Evolutionary conservation across 1,140 invertebrate species (phyloP).

Genomic region (Megalopta genalis): DNA sequence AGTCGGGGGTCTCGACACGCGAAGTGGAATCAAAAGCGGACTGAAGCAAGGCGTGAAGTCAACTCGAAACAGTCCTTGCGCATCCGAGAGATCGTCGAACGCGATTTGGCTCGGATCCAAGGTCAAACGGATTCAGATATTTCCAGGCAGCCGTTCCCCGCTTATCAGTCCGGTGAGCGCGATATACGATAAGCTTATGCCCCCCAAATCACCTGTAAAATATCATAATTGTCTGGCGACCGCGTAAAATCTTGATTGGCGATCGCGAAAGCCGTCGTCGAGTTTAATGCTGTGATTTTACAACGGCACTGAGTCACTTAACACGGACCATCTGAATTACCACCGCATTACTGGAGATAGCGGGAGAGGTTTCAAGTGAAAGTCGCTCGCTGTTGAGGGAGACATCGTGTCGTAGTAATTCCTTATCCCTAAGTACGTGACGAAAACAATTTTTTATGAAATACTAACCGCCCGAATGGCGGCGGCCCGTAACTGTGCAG

Average conservation of each 20-base stretch:
- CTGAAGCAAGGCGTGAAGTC: slow-evolving; percentile 14
- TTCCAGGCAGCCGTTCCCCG: slow-evolving; percentile 48
- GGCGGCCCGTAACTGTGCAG: too few relatives aligned
- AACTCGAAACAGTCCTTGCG: slow-evolving; percentile 20
- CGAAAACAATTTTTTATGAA: slow-evolving; percentile 33
- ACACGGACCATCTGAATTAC: slow-evolving; percentile 42
- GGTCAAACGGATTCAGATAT: slow-evolving; percentile 58
- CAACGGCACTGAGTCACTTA: slow-evolving; percentile 44
- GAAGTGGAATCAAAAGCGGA: slow-evolving; percentile 22
- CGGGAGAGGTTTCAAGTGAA: slow-evolving; percentile 31
- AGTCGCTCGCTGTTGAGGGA: background rate
- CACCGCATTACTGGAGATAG: slow-evolving; percentile 41
- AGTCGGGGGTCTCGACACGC: background rate
- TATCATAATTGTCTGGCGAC: slow-evolving; percentile 45
- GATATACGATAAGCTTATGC: slow-evolving; percentile 52
- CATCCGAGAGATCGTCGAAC: slow-evolving; percentile 37
- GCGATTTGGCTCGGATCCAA: slow-evolving; percentile 53
- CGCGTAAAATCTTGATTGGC: slow-evolving; percentile 59
- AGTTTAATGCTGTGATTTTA: slow-evolving; percentile 59
- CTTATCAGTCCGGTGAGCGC: slow-evolving; percentile 48
- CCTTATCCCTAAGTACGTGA: slow-evolving; percentile 32
- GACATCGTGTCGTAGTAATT: slow-evolving; percentile 26
- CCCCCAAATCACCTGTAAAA: slow-evolving; percentile 36
- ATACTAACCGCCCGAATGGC: background rate
- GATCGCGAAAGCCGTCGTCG: slow-evolving; percentile 39